Base-by-base conservation (phyloP, 1,140 invertebrate genomes). In the Lethrus apterus region DNA sequence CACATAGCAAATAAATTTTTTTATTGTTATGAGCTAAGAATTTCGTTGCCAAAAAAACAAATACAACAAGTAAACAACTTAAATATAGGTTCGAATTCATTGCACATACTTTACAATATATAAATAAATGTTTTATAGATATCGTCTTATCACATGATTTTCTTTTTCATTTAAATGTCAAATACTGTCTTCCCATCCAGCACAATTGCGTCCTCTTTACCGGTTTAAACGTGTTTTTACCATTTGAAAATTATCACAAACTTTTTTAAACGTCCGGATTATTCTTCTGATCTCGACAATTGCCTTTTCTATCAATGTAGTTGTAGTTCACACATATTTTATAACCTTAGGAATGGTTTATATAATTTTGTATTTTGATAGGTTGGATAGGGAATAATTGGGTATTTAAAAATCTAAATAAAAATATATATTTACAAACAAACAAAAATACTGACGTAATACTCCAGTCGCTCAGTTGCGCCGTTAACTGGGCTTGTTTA, bases 81-180 rank as follows among this genome's bases (percentile, higher is more conserved):
- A 4, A 45, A 52, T 51, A 49, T 52, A 57, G 52, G 47, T 46
- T 45, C 31, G 43, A 47, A 50, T 57, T 54, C 52, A 54, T 57
- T 57, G 55, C 52, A 54, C 47, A 54, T 57, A 51, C 48, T 48
- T 52, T 48, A 46, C 44, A 46, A 46, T 46, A 49, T 56, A 51
- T 46, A 46, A 54, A 54, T 54, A 48, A 48, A 54, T 33, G 50
- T 54, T 43, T 50, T 52, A 55, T 42, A 53, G 55, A 57, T 57
- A 57, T 57, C 44, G 55, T 57, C 46, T 43, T 57, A 57, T 57
- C 55, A 57, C 55, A 57, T 54, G 49, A 44, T 57, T 54, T 21
- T 38, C 18, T n/a, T 26, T 26, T n/a, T 13, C 35, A 11, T 38
- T 38, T 26, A 26, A 26, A n/a, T n/a, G n/a, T 26, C 7, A 26